Evolutionary conservation across 2,888 invertebrate genomes (phyloP).

Genomic region (Chrysodeixis includens): DNA sequence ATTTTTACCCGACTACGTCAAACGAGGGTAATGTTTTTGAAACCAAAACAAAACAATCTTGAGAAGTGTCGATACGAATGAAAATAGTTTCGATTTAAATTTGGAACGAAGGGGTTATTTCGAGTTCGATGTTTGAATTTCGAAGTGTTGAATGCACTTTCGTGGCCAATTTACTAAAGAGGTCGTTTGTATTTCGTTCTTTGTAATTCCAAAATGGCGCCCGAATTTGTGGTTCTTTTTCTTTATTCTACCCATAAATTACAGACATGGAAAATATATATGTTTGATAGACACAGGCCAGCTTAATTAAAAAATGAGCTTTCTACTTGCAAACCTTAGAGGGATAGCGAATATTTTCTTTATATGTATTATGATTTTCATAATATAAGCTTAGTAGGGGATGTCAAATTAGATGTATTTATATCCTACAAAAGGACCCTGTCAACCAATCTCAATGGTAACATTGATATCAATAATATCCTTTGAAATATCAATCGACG

Average conservation of each 20-base stretch:
- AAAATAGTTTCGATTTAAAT: conserved; percentile 22
- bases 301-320: too few relatives aligned
- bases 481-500: conserved; percentile 47
- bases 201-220: not conserved
- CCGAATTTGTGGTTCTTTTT: too few relatives aligned
- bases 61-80: conserved; percentile 22
- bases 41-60: conserved; percentile 47
- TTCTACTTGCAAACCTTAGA: too few relatives aligned
- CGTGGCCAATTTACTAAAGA: not conserved
- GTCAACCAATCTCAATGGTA: conserved; percentile 20
- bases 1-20: conserved; percentile 17
- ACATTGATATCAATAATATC: conserved; percentile 48
- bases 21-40: too few relatives aligned
- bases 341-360: not conserved
- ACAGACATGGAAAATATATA: too few relatives aligned
- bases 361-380: not conserved
- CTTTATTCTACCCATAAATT: too few relatives aligned
- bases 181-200: not conserved
- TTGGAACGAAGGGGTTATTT: conserved; percentile 12
- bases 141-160: conserved; percentile 9
- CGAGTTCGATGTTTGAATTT: conserved; percentile 9
- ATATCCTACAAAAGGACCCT: not conserved
- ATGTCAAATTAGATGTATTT: not conserved
- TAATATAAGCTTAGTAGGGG: not conserved
- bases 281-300: too few relatives aligned